Evolutionary conservation across 2,888 invertebrate species (phyloP).

Genomic region (Nephrotoma guestfalica): DNA sequence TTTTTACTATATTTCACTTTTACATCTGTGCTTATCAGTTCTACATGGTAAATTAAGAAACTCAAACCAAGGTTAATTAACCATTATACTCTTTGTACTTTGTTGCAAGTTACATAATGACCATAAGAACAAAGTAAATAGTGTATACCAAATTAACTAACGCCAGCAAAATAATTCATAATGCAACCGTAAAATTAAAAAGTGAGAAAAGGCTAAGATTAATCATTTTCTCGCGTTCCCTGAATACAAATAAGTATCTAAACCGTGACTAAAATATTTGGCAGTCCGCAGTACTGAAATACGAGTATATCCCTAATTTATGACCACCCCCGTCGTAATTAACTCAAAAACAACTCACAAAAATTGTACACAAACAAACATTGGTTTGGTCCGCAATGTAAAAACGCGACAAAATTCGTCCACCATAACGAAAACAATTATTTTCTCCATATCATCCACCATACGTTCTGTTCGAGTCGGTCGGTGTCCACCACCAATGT

Average conservation of each 20-base stretch:
- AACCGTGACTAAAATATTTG: not conserved
- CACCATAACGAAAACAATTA: not conserved
- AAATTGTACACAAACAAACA: not conserved
- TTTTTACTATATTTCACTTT: too few species aligned
- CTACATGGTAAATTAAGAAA: too few species aligned
- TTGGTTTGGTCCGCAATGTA: not conserved
- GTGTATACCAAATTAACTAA: too few species aligned
- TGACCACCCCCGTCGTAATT: not conserved
- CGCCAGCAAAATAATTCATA: not conserved
- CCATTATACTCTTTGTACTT: too few species aligned
- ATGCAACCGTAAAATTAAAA: not conserved
- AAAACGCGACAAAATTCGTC: not conserved
- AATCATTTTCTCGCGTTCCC: not conserved
- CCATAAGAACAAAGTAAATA: too few species aligned
- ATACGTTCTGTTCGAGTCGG: too few species aligned
- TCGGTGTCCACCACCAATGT: not conserved
- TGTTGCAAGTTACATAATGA: too few species aligned
- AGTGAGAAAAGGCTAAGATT: not conserved
- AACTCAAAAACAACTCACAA: not conserved
- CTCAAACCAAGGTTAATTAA: too few species aligned
- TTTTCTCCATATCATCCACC: not conserved
- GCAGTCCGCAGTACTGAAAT: not conserved
- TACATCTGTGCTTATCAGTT: too few species aligned
- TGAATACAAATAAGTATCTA: not conserved
- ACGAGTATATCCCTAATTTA: not conserved